Conservation (phyloP, 2,113 vertebrate genomes). For the Perognathus longimembris region DNA sequence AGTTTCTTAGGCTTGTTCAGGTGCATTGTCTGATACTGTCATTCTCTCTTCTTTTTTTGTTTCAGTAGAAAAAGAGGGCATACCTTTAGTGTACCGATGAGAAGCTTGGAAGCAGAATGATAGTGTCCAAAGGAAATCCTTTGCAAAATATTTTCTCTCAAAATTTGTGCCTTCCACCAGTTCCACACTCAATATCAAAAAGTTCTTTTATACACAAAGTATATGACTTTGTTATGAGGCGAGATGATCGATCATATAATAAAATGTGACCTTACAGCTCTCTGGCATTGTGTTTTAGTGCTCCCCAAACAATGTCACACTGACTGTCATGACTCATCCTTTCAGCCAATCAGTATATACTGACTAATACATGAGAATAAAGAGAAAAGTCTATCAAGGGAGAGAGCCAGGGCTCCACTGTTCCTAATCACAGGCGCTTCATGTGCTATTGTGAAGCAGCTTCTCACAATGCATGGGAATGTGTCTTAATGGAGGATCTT, state of each 20-base stretch:
- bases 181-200: background rate
- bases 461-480: background rate
- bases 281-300: background rate
- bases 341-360: background rate
- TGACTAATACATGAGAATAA: background rate
- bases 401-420: background rate
- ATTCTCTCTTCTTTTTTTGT: background rate
- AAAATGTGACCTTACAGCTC: background rate
- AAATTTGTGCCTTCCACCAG: background rate
- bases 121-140: background rate
- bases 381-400: background rate
- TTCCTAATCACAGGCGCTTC: background rate
- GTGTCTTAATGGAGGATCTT: background rate
- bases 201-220: background rate
- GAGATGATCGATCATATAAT: background rate
- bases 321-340: background rate
- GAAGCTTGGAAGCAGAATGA: background rate
- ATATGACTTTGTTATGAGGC: background rate
- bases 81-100: background rate
- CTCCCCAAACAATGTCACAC: background rate
- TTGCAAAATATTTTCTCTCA: background rate
- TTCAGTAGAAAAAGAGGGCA: background rate
- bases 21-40: background rate
- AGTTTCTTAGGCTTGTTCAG: background rate
- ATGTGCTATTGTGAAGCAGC: background rate